Base-by-base conservation (phyloP, 1,140 invertebrate genomes). In the Drosophila orena region DNA sequence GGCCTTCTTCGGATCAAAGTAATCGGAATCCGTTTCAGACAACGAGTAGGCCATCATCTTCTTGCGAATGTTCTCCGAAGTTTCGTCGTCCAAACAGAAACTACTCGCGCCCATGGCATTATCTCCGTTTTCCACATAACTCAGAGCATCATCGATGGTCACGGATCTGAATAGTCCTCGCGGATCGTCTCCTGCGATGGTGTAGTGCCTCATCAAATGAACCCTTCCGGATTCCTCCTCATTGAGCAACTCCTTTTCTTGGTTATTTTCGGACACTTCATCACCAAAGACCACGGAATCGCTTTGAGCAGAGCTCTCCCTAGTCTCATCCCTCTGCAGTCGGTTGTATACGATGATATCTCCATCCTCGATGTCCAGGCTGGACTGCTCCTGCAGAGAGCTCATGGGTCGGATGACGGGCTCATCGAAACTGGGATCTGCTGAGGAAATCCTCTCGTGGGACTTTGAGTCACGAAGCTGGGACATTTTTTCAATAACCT, bases 41-140 rank as follows among this genome's bases (percentile, higher is more conserved):
- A 92, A 11, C 0, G 91, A 92, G 47, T 90, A 92, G 0, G 91
- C 91, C 75, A 92, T 72, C 46, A 92, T 92, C 61, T 92, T 92
- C 37, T 84, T 77, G 0, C 90, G 78, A 20, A 92, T 92, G 27
- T 91, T 89, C 46, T 91, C 91, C 0, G 90, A 86, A 1, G 77
- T 91, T 38, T 89, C 90, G 50, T 91, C 90, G 17, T 91, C 90
- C 37, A 91, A 60, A 24, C 49, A 85, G 15, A 91, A 88, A 38
- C 90, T 91, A 27, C 34, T 77, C 12, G 54, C 54, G 24, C 37
- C 43, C 27, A 37, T 42, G 2, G 61, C 50, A 22, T 24, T n/a
- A 27, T 54, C 44, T n/a, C 43, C 59, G 8, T 59, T 42, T 3
- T 72, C 73, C 6, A 55, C 69, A 22, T 78, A 80, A 35, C 61